Evolutionary conservation across 2,888 invertebrate genomes (phyloP).

Genomic region (Coenonympha arcania): DNA sequence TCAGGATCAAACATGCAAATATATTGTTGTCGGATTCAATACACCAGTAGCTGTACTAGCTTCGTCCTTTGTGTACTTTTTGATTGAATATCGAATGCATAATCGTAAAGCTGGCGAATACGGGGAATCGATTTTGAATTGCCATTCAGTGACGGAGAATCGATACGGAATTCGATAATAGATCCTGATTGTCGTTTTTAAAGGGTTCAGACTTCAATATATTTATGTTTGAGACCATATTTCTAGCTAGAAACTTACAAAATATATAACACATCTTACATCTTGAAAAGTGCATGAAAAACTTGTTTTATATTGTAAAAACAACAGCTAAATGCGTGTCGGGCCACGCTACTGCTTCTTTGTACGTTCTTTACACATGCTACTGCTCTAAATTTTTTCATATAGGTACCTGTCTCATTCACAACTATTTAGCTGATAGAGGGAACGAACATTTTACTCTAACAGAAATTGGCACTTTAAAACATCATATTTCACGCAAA

Average conservation of each 20-base stretch:
- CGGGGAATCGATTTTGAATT: slow-evolving; percentile 24
- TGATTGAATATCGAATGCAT: slow-evolving; percentile 63
- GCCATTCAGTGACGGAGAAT: slow-evolving; percentile 12
- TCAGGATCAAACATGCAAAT: neutral
- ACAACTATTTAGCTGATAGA: no score
- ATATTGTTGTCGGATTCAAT: neutral
- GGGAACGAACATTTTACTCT: no score
- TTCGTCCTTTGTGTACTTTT: slow-evolving; percentile 46
- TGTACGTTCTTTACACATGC: no score
- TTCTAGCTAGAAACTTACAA: neutral
- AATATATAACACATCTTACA: no score
- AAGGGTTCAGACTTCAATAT: neutral
- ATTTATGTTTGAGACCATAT: neutral
- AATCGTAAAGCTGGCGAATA: slow-evolving; percentile 51
- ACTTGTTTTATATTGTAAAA: no score
- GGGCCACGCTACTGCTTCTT: no score
- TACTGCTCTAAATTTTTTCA: no score
- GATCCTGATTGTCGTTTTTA: slow-evolving; percentile 1
- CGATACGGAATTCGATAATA: slow-evolving; percentile 7
- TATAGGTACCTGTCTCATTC: no score
- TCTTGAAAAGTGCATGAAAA: no score
- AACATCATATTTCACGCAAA: no score
- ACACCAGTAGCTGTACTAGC: slow-evolving; percentile 10
- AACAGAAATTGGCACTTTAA: no score
- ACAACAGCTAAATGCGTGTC: no score